Conservation (phyloP, 37 sponge, comb jelly and placozoan species). For the Aplysina aerophoba region DNA sequence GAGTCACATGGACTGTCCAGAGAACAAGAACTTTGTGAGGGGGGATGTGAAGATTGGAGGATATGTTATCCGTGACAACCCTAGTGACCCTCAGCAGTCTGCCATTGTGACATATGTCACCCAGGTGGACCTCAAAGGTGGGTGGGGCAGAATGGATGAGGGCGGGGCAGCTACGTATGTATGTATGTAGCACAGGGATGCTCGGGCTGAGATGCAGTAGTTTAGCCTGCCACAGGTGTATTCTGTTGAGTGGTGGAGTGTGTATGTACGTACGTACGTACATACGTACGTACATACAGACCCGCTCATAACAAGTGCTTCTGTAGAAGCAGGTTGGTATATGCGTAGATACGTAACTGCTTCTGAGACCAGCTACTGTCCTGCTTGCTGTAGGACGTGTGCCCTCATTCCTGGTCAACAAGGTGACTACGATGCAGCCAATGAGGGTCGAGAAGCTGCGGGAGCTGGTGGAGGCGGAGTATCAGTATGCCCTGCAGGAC, state of each 20-base stretch:
- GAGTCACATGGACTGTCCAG: conserved; percentile 50
- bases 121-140: conserved; percentile 75
- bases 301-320: not conserved
- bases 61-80: conserved; percentile 52
- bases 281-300: not conserved
- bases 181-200: no score
- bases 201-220: no score
- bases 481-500: conserved; percentile 20
- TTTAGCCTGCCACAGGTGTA: no score
- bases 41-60: conserved; percentile 66
- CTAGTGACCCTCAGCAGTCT: conserved; percentile 23
- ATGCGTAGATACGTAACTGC: not conserved
- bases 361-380: not conserved
- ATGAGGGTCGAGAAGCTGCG: conserved; percentile 67
- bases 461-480: conserved; percentile 45
- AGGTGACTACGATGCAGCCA: conserved; percentile 70
- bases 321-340: not conserved
- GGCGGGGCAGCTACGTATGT: not conserved
- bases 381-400: conserved; percentile 38
- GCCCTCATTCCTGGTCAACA: conserved; percentile 74
- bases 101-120: conserved; percentile 68
- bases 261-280: conserved; percentile 2
- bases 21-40: conserved; percentile 69
- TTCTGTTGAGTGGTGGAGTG: not conserved
- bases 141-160: not conserved